A percentile compares a stretch with the other conserved stretches of the same genome.
phyloP scores from a whole-genome alignment of 92 coral and sea anemone species.

The Blastomussa wellsi region DNA sequence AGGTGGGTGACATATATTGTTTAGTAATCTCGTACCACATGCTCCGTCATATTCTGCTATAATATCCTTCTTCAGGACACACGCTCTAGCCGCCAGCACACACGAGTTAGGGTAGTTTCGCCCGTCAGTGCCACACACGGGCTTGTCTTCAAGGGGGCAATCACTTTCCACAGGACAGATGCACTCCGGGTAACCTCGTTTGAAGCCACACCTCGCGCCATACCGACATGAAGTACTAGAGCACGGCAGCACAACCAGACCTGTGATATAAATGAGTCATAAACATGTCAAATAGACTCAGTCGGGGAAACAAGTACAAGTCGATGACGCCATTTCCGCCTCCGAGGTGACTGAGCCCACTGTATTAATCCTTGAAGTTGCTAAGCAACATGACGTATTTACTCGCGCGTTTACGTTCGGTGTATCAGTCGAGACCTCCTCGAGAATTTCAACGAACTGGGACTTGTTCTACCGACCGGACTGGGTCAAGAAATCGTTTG shows the following conservation, averaged over 20 bases:
- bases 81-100: slow-evolving; percentile 79
- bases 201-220: slow-evolving; percentile 79
- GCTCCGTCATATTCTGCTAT: slow-evolving; percentile 66
- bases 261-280: slow-evolving; percentile 25
- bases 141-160: slow-evolving; percentile 63
- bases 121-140: slow-evolving; percentile 94
- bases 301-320: no score
- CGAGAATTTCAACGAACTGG: no score
- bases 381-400: no score
- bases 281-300: background rate
- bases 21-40: slow-evolving; percentile 68
- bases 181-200: slow-evolving; percentile 76
- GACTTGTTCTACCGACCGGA: no score
- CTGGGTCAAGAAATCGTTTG: background rate
- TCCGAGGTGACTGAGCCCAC: no score
- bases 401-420: no score
- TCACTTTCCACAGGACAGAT: slow-evolving; percentile 66
- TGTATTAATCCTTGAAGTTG: no score
- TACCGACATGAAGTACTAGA: slow-evolving; percentile 74
- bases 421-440: no score
- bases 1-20: no score
- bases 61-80: slow-evolving; percentile 67
- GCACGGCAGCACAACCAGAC: slow-evolving; percentile 83
- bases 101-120: slow-evolving; percentile 77
- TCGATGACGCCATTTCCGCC: no score